Percentiles rank a stretch among this genome's conserved stretches.
phyloP scores from a whole-genome alignment of 2,113 vertebrate genomes.

The Martes martes region DNA sequence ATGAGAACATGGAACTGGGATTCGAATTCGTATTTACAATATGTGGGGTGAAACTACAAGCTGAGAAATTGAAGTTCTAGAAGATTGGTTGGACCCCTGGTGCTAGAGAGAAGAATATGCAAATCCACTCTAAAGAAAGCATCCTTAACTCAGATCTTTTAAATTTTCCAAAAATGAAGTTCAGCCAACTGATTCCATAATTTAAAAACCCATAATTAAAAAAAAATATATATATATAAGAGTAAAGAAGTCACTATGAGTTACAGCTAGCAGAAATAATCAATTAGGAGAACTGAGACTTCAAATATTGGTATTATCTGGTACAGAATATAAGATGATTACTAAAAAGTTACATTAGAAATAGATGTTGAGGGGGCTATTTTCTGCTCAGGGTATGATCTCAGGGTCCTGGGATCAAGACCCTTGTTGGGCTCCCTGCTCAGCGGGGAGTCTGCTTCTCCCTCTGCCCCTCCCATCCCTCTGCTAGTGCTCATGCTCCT shows the following conservation, averaged over 20 bases:
- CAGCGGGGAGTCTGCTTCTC: neutral
- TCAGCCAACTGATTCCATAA: neutral
- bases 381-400: neutral
- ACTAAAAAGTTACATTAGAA: neutral
- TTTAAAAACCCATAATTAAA: neutral
- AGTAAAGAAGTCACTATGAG: neutral
- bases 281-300: neutral
- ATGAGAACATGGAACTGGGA: neutral
- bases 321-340: neutral
- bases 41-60: neutral
- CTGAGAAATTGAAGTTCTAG: neutral
- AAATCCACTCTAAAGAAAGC: neutral
- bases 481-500: neutral
- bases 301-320: neutral
- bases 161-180: neutral
- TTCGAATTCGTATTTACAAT: neutral
- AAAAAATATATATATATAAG: neutral
- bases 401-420: neutral
- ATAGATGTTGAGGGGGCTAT: neutral
- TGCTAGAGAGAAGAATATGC: neutral
- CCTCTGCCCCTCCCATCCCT: neutral
- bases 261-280: neutral
- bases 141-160: neutral
- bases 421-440: neutral
- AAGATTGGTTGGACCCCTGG: neutral